Conservation (phyloP, 2,113 vertebrate genomes). For the Centrocercus urophasianus region DNA sequence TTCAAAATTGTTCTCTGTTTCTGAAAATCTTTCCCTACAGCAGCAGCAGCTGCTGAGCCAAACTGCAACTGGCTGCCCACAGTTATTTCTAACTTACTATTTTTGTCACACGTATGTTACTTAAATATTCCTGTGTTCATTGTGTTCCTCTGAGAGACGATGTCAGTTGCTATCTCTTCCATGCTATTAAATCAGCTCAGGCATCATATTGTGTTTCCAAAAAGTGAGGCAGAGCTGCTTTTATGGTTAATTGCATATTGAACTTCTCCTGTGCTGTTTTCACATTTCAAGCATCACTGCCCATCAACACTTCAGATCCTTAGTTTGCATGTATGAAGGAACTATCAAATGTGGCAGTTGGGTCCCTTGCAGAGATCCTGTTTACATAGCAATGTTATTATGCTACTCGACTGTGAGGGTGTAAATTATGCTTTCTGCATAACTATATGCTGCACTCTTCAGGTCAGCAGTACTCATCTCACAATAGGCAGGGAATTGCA, state of each 20-base stretch:
- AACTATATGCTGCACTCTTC: background rate
- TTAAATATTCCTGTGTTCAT: background rate
- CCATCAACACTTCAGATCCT: constrained; percentile 35
- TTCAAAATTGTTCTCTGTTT: background rate
- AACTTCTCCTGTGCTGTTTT: constrained; percentile 43
- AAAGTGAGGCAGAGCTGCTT: constrained; percentile 37
- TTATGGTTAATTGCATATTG: constrained; percentile 65
- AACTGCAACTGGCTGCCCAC: background rate
- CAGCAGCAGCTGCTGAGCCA: background rate
- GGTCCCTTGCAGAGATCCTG: constrained; percentile 36
- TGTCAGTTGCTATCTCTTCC: constrained; percentile 37
- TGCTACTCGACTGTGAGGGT: constrained; percentile 20
- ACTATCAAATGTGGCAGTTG: constrained; percentile 16
- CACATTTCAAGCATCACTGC: constrained; percentile 60
- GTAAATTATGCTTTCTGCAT: constrained; percentile 30
- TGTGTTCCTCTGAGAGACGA: background rate
- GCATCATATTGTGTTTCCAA: constrained; percentile 22
- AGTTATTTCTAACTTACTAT: background rate
- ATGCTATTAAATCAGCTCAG: constrained; percentile 34
- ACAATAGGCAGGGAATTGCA: background rate
- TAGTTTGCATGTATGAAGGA: constrained; percentile 48
- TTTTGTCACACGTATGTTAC: background rate
- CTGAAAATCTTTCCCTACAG: background rate
- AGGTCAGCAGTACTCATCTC: background rate
- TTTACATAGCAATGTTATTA: constrained; percentile 21